phyloP scores from a whole-genome alignment of 2,113 vertebrate genomes.

The Castor canadensis region DNA sequence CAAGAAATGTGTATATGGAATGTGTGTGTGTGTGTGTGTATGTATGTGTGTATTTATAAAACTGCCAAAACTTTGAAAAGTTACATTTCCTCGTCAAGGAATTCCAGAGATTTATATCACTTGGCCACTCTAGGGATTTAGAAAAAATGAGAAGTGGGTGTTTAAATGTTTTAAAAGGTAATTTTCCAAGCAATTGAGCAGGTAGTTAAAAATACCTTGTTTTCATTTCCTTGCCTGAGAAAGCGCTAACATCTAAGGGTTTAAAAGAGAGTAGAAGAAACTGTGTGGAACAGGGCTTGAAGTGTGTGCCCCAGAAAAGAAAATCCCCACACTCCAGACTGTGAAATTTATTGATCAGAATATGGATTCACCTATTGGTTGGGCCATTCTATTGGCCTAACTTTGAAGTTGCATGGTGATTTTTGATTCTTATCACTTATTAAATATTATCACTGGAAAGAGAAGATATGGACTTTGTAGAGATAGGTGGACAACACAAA shows the following conservation, averaged over 20 bases:
- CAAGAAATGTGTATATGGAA: neutral
- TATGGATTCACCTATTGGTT: neutral
- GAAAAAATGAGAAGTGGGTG: constrained; percentile 65
- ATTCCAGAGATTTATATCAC: constrained; percentile 74
- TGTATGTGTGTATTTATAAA: neutral
- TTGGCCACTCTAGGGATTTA: constrained; percentile 56
- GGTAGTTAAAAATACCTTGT: constrained; percentile 77
- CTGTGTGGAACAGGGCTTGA: neutral
- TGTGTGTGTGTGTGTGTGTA: neutral
- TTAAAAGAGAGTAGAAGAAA: constrained; percentile 42
- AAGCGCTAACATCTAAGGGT: constrained; percentile 52
- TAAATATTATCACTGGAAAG: neutral
- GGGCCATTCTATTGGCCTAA: neutral
- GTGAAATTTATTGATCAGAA: neutral
- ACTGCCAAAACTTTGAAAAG: constrained; percentile 70
- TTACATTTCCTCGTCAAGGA: constrained; percentile 75
- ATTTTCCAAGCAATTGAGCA: constrained; percentile 76
- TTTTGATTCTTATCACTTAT: constrained; percentile 17
- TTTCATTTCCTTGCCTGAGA: constrained; percentile 70
- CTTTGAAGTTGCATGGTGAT: neutral
- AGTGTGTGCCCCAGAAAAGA: neutral
- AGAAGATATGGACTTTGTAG: neutral
- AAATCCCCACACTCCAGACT: neutral
- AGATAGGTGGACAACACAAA: neutral
- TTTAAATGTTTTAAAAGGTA: constrained; percentile 72